These are phyloP conservation scores for Gobio occitaniae DNA, from an alignment of 2,797 vertebrate species.

Conservation along the genomic window DNA sequence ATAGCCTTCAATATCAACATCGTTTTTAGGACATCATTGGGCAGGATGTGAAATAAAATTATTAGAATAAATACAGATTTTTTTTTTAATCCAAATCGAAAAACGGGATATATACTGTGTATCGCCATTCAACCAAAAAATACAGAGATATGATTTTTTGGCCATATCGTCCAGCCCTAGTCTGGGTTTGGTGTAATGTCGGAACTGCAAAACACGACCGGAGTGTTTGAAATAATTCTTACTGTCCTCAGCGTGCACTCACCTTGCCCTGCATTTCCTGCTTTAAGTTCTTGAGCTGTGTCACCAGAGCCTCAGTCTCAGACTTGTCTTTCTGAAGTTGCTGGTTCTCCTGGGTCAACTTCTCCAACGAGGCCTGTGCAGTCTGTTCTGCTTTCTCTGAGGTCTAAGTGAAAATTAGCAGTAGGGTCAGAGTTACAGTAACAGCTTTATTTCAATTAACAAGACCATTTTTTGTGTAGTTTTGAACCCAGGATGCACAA, in stretches of 20 bases:
- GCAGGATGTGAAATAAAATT: too few species aligned
- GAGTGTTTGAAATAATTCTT: not conserved
- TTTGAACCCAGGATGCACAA: not conserved
- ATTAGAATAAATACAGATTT: too few species aligned
- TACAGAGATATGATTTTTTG: too few species aligned
- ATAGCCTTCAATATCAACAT: too few species aligned
- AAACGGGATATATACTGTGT: too few species aligned
- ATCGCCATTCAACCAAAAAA: too few species aligned
- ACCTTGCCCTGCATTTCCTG: conserved; percentile 87
- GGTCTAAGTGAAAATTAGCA: conserved; percentile 70
- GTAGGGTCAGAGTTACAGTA: not conserved
- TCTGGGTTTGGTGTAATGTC: not conserved
- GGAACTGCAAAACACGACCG: not conserved
- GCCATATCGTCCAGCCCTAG: too few species aligned
- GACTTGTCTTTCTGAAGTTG: conserved; percentile 84
- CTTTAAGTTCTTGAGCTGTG: conserved; percentile 79
- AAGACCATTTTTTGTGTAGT: not conserved
- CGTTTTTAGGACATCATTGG: too few species aligned
- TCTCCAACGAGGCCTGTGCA: conserved; percentile 80
- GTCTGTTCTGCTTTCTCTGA: conserved; percentile 82
- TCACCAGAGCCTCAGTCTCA: conserved; percentile 77
- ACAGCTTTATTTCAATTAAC: not conserved
- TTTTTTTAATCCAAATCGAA: too few species aligned
- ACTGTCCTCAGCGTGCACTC: conserved; percentile 57
- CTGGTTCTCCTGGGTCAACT: conserved; percentile 84